Conservation (phyloP, 2,113 vertebrate genomes). For the Callionymus lyra region DNA sequence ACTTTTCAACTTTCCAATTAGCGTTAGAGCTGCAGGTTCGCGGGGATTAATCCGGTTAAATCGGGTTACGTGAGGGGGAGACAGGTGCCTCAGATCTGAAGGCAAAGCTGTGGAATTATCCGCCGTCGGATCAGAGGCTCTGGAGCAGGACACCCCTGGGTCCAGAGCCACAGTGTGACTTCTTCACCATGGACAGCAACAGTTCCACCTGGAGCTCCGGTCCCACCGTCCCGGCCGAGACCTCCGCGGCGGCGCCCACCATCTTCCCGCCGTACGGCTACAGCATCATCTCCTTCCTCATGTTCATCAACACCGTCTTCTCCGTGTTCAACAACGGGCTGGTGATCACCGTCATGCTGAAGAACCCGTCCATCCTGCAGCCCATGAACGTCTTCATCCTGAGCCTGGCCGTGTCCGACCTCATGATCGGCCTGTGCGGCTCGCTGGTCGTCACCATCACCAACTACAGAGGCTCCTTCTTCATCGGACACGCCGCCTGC, state of each 20-base stretch:
- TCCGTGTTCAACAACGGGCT: slow-evolving; percentile 59
- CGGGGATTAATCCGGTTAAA: slow-evolving; percentile 40
- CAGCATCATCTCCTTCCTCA: slow-evolving; percentile 59
- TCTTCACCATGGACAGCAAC: slow-evolving; percentile 40
- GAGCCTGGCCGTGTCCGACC: slow-evolving; percentile 56
- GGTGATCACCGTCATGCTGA: slow-evolving; percentile 46
- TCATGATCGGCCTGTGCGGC: slow-evolving; percentile 53
- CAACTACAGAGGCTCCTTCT: slow-evolving; percentile 57
- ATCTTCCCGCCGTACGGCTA: slow-evolving; percentile 53
- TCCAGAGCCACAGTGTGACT: too few species aligned
- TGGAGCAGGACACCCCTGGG: neutral
- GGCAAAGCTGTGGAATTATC: slow-evolving; percentile 21
- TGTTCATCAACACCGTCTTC: slow-evolving; percentile 55
- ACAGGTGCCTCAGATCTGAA: slow-evolving; percentile 40
- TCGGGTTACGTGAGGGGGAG: slow-evolving; percentile 36
- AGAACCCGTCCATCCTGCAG: slow-evolving; percentile 50
- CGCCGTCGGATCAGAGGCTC: slow-evolving; percentile 25
- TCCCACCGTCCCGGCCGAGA: neutral
- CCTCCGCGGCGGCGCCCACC: slow-evolving; percentile 20
- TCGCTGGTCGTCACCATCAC: slow-evolving; percentile 57
- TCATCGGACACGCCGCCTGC: slow-evolving; percentile 51
- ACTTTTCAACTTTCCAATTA: slow-evolving; percentile 31
- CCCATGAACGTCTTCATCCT: slow-evolving; percentile 55
- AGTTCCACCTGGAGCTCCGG: slow-evolving; percentile 14
- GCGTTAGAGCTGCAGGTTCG: slow-evolving; percentile 30